Evolutionary conservation across 2,888 invertebrate species (phyloP).

Genomic region (Cheilosia grossa): DNA sequence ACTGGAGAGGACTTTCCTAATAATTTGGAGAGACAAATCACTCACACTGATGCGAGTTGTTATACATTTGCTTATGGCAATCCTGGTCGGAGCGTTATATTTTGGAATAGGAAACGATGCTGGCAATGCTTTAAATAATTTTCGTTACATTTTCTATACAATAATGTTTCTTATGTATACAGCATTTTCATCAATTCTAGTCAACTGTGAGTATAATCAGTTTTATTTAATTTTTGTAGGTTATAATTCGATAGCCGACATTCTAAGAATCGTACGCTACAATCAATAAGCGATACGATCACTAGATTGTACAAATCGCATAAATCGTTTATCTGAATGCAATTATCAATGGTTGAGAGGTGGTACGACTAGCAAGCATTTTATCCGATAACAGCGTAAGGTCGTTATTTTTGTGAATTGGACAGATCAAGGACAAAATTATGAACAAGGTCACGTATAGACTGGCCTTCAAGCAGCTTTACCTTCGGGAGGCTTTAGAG

Average conservation of each 20-base stretch:
- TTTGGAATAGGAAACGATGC: conserved; percentile 94
- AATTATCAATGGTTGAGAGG: too few relatives aligned
- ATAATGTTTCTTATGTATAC: conserved; percentile 97
- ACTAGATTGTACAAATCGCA: background rate
- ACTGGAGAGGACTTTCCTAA: conserved; percentile 86
- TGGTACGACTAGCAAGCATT: too few relatives aligned
- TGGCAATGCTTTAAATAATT: conserved; percentile 91
- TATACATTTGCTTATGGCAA: conserved; percentile 91
- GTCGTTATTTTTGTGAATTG: too few relatives aligned
- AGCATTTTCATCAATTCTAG: conserved; percentile 94
- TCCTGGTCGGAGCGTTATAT: conserved; percentile 92
- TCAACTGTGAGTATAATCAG: conserved; percentile 92
- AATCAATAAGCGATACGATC: too few relatives aligned
- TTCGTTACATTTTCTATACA: conserved; percentile 94
- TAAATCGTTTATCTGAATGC: too few relatives aligned
- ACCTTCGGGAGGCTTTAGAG: too few relatives aligned
- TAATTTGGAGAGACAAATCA: conserved; percentile 88
- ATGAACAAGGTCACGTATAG: too few relatives aligned
- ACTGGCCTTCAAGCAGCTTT: too few relatives aligned
- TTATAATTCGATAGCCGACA: background rate
- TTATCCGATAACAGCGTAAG: too few relatives aligned
- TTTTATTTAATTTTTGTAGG: background rate
- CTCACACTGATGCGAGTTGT: conserved; percentile 90
- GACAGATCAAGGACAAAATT: too few relatives aligned
- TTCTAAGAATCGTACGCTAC: conserved; percentile 10